Percentiles rank a stretch among this genome's conserved stretches.
These are phyloP conservation scores for Plumapathes pennacea DNA, from an alignment of 92 coral and sea anemone genomes.

Conservation along the genomic window DNA sequence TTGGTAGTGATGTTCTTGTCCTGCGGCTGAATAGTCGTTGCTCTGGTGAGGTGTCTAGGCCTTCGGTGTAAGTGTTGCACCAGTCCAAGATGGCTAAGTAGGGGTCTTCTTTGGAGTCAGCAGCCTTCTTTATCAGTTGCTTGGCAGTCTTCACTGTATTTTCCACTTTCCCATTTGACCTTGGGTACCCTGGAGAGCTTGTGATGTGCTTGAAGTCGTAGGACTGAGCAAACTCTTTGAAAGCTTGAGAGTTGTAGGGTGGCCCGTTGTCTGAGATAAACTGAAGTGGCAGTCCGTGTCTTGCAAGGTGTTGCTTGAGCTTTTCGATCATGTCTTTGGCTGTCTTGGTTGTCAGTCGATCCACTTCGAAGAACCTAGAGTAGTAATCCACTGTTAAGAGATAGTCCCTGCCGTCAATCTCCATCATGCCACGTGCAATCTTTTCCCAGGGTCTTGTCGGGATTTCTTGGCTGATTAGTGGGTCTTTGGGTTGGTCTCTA, in stretches of 20 bases:
- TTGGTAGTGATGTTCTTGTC: conserved; percentile 1
- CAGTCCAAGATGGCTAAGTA: conserved; percentile 2
- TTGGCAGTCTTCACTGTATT: conserved; percentile 20
- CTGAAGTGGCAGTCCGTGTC: conserved; percentile 21
- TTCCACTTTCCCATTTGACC: conserved; percentile 21
- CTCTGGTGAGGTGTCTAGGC: conserved; percentile 4
- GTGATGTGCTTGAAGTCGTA: conserved; percentile 42
- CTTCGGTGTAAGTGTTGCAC: conserved; percentile 16
- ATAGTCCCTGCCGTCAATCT: conserved; percentile 37
- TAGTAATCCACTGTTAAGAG: conserved; percentile 27
- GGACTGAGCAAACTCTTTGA: conserved; percentile 10
- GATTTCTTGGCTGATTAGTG: conserved; percentile 37
- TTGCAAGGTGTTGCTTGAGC: conserved; percentile 32
- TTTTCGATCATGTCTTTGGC: conserved; percentile 26
- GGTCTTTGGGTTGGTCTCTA: conserved; percentile 37
- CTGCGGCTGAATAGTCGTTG: not conserved
- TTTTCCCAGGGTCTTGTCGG: conserved; percentile 41
- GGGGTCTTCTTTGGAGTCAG: not conserved
- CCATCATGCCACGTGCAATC: conserved; percentile 35
- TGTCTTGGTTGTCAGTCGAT: conserved; percentile 18
- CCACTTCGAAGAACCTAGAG: conserved; percentile 16
- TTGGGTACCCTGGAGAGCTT: conserved; percentile 20
- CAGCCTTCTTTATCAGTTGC: conserved; percentile 1
- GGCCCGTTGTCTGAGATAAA: conserved; percentile 21
- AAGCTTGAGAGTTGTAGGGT: conserved; percentile 12